A percentile compares a stretch with the other conserved stretches of the same genome.
Conservation (phyloP, 2,888 invertebrate species). For the Formica aserva region DNA sequence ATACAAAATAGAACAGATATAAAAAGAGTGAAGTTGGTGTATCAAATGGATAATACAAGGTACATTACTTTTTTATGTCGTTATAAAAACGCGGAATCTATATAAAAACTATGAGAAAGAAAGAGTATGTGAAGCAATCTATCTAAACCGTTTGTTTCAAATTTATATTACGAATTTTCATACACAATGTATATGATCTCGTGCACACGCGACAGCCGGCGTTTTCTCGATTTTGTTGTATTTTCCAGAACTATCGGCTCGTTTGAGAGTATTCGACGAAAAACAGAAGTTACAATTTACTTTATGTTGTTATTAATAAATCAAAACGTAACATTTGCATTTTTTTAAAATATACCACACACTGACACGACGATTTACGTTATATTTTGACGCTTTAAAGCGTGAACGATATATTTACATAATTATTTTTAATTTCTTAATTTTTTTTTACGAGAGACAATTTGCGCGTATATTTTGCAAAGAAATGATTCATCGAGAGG, state of each 20-base stretch:
- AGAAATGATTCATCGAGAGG: slow-evolving; percentile 29
- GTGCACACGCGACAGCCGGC: neutral
- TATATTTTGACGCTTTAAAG: slow-evolving; percentile 5
- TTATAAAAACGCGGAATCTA: slow-evolving; percentile 62
- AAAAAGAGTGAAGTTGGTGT: slow-evolving; percentile 73
- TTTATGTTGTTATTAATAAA: slow-evolving; percentile 4
- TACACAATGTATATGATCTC: slow-evolving; percentile 11
- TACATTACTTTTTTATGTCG: slow-evolving; percentile 72
- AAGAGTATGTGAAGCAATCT: slow-evolving; percentile 9
- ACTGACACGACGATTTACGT: slow-evolving; percentile 14
- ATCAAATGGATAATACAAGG: slow-evolving; percentile 74
- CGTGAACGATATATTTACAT: slow-evolving; percentile 23
- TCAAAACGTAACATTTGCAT: neutral
- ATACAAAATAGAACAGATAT: slow-evolving; percentile 75
- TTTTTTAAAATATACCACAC: neutral
- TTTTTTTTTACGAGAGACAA: slow-evolving; percentile 1
- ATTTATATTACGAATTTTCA: slow-evolving; percentile 57
- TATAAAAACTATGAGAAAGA: slow-evolving; percentile 48
- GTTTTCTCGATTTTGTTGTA: slow-evolving; percentile 22
- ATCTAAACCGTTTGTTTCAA: slow-evolving; percentile 57
- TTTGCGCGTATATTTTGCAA: slow-evolving; percentile 46
- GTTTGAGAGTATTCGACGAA: neutral
- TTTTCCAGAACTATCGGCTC: neutral
- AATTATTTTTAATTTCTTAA: slow-evolving; percentile 55
- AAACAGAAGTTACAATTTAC: slow-evolving; percentile 3